Percentiles rank a stretch among this genome's conserved stretches.
phyloP scores from a whole-genome alignment of 2,797 vertebrate species.

The Poeciliopsis infans region DNA sequence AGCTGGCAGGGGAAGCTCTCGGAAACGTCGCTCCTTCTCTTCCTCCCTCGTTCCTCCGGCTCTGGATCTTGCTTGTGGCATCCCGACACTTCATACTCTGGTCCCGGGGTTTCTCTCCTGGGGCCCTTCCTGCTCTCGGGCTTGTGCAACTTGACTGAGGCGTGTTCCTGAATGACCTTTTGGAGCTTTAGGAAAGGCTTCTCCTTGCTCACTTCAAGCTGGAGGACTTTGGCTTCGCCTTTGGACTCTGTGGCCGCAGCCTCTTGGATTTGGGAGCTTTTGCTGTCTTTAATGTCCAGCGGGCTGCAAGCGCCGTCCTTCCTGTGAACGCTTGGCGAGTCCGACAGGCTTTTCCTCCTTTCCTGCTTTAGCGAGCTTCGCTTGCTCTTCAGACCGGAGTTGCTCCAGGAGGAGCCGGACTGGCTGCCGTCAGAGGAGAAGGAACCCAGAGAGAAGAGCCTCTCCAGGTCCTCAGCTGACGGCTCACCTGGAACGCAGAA shows the following conservation, averaged over 20 bases:
- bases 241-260: not conserved
- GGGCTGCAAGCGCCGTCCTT: constrained; percentile 41
- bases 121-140: constrained; percentile 39
- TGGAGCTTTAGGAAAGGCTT: constrained; percentile 5
- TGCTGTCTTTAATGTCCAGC: constrained; percentile 36
- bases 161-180: constrained; percentile 16
- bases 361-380: constrained; percentile 45
- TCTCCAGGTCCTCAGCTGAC: constrained; percentile 58
- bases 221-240: not conserved
- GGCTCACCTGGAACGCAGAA: constrained; percentile 52
- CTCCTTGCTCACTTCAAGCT: constrained; percentile 10
- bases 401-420: constrained; percentile 38
- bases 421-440: constrained; percentile 48
- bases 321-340: constrained; percentile 29
- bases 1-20: constrained; percentile 78
- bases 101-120: constrained; percentile 29
- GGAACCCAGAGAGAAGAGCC: constrained; percentile 56
- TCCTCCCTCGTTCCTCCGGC: constrained; percentile 78
- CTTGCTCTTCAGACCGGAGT: constrained; percentile 53
- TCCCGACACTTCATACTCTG: constrained; percentile 48
- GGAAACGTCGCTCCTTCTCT: constrained; percentile 73
- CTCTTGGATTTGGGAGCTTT: constrained; percentile 17
- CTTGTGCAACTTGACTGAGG: constrained; percentile 33
- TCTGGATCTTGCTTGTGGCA: constrained; percentile 67
- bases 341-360: constrained; percentile 24